Evolutionary conservation across 2,797 vertebrate genomes (phyloP).

Genomic region (Podarcis siculus): DNA sequence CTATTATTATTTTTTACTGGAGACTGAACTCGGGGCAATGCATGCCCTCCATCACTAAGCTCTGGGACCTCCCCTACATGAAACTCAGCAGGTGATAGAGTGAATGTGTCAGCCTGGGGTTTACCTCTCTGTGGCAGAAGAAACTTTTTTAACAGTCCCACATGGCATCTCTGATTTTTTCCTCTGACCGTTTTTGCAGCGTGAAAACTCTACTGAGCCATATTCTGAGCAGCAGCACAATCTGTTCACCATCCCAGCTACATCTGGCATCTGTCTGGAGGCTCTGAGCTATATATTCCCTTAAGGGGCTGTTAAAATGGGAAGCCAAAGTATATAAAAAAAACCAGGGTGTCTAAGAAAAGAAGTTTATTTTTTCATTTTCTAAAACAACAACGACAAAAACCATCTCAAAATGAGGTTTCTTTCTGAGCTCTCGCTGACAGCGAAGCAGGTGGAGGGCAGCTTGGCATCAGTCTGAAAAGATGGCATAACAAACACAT

Average conservation of each 20-base stretch:
- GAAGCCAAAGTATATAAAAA: not conserved
- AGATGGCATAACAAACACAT: constrained; percentile 9
- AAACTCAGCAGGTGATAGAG: not conserved
- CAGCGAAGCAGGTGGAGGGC: not conserved
- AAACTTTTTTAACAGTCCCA: too few relatives aligned
- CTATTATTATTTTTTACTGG: not conserved
- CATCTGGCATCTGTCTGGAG: constrained; percentile 24
- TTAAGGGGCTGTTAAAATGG: constrained; percentile 11
- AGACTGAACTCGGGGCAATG: not conserved
- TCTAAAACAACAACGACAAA: too few relatives aligned
- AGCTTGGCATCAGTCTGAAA: not conserved
- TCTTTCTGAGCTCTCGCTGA: not conserved
- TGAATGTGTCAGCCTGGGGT: too few relatives aligned
- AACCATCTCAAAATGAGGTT: not conserved
- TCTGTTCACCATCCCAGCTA: constrained; percentile 20
- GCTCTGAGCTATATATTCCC: constrained; percentile 17
- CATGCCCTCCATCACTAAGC: too few relatives aligned
- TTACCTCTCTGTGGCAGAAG: not conserved
- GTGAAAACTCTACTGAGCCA: constrained; percentile 1
- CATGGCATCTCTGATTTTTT: not conserved
- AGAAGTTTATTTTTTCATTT: not conserved
- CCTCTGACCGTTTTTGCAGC: not conserved
- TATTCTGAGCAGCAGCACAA: not conserved
- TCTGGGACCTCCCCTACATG: not conserved
- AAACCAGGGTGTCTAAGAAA: not conserved